Evolutionary conservation across 2,888 invertebrate species (phyloP), one percentile per base, ranked within the genome.

Genomic region (Acanthococcus lagerstroemiae): DNA sequence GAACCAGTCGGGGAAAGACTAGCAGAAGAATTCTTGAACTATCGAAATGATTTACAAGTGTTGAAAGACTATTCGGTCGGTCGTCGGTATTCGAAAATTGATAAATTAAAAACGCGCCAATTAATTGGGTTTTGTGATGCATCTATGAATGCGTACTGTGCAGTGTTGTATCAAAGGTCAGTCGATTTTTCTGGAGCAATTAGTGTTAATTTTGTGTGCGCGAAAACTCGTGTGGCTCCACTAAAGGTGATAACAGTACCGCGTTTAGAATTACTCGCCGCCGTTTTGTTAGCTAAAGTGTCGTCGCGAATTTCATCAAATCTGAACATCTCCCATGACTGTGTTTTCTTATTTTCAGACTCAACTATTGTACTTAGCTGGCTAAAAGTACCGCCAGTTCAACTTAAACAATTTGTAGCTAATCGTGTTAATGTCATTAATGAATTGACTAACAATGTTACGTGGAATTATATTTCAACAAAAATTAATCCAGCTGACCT

Each of bases 1-100:
- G 70, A 71, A 24, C 45, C 61, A 17, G 25, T 71, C 4, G 63
- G 67, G 25, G 30, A 56, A 21, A 15, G 4, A 15, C 21, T 66
- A 17, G 9, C 17, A 46, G 2, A 19, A 12, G 21, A 26, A 12
- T 55, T 24, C 25, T 30, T 22, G 21, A 27, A 19, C 12, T 67
- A 56, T 27, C 22, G 25, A 24, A 12, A 21, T 17, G 60, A 44
- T n/a, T 24, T 55, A 26, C 56, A 12, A 46, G 45, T 17, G 58
- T 55, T 52, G 54, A 50, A 17, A 17, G 4, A 22, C 44, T 65
- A 4, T 60, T 45, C 22, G 21, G 57, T 26, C 22, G 52, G 19
- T 19, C 48, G 30, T 25, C 56, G 15, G 48, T 69, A 52, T 27
- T 27, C 26, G 9, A 30, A 58, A 21, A 44, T 54, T n/a, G n/a